Conservation (phyloP, 2,888 invertebrate species). For the Phanerotoma sp. region DNA sequence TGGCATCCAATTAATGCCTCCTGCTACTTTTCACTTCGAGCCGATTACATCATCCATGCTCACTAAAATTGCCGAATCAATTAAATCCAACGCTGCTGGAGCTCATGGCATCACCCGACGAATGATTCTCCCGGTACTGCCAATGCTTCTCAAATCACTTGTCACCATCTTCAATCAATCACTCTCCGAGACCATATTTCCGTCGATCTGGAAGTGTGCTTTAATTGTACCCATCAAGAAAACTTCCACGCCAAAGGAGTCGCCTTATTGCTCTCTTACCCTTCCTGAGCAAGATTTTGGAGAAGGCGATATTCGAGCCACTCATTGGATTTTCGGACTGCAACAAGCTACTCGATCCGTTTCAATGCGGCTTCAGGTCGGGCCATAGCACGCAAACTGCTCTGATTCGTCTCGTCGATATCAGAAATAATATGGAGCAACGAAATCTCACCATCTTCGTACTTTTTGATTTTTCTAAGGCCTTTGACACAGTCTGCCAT, state of each 20-base stretch:
- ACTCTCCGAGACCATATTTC: not conserved
- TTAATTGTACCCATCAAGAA: not conserved
- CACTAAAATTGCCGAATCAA: no score
- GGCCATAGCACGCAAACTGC: not conserved
- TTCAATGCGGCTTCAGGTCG: not conserved
- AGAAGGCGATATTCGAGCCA: not conserved
- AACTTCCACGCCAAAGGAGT: not conserved
- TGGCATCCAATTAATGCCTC: no score
- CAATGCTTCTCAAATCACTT: not conserved
- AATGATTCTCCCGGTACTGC: not conserved
- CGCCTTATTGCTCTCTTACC: not conserved
- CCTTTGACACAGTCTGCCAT: no score
- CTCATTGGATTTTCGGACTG: not conserved
- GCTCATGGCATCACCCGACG: not conserved
- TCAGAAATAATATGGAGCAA: not conserved
- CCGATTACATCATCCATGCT: no score
- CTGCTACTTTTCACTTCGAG: no score
- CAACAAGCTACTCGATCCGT: not conserved
- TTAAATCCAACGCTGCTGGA: no score
- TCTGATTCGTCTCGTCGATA: not conserved
- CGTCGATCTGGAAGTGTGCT: no score
- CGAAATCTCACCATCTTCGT: not conserved
- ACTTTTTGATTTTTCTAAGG: no score
- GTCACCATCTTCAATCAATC: not conserved
- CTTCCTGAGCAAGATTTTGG: not conserved